Conservation (phyloP, 2,797 vertebrate species). For the Ptychobarbus kaznakovi region DNA sequence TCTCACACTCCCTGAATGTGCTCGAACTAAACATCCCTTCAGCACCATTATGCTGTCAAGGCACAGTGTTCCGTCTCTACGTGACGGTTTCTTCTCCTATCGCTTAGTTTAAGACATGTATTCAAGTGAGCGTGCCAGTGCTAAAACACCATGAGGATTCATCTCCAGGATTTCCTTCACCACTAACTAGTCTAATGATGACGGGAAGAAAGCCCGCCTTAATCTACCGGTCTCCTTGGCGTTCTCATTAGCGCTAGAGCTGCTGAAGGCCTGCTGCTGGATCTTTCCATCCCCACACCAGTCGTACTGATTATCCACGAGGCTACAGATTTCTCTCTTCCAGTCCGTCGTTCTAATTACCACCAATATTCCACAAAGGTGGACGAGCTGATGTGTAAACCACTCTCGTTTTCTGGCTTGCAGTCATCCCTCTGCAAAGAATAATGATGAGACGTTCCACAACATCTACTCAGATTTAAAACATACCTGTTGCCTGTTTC, state of each 20-base stretch:
- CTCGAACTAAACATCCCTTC: conserved; percentile 39
- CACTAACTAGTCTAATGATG: conserved; percentile 42
- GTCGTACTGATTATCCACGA: conserved; percentile 54
- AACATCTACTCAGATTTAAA: conserved; percentile 1
- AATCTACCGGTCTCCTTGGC: conserved; percentile 47
- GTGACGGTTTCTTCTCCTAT: conserved; percentile 17
- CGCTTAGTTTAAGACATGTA: conserved; percentile 5
- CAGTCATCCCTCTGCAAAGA: conserved; percentile 22
- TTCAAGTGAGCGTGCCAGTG: not conserved
- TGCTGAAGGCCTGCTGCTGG: conserved; percentile 39
- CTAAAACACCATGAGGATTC: conserved; percentile 23
- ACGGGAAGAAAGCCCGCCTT: conserved; percentile 45
- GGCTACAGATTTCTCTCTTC: conserved; percentile 40
- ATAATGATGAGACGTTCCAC: conserved; percentile 12
- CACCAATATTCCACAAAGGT: conserved; percentile 39
- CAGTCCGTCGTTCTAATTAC: conserved; percentile 53
- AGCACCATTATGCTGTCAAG: conserved; percentile 46
- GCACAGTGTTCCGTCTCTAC: conserved; percentile 1
- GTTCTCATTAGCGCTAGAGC: conserved; percentile 46
- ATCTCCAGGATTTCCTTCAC: conserved; percentile 25
- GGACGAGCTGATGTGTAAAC: conserved; percentile 40
- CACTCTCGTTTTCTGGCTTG: conserved; percentile 40
- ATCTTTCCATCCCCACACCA: conserved; percentile 32
- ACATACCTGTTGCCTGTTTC: not conserved
- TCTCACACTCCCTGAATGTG: conserved; percentile 20